A percentile compares a stretch with the other conserved stretches of the same genome.
Conservation (phyloP, 2,113 vertebrate genomes). For the Zingel zingel region DNA sequence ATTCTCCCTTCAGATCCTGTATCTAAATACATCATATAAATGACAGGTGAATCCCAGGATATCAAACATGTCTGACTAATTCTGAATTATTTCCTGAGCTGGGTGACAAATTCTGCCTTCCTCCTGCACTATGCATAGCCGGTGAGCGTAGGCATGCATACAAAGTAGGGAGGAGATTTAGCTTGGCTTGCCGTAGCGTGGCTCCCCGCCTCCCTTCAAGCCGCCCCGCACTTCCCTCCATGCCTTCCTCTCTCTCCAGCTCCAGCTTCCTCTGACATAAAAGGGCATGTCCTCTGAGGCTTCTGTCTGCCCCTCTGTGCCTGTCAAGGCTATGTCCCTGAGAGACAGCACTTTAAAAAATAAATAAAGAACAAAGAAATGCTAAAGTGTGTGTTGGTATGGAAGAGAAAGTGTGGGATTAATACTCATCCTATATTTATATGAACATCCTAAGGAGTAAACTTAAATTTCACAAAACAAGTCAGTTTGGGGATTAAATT, state of each 20-base stretch:
- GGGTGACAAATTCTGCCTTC: conserved; percentile 74
- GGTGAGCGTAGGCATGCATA: conserved; percentile 71
- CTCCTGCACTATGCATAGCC: conserved; percentile 68
- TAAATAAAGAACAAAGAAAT: conserved; percentile 13
- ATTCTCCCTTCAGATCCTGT: conserved; percentile 23
- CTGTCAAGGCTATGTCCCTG: conserved; percentile 41
- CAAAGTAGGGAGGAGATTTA: conserved; percentile 75
- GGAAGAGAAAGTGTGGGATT: conserved; percentile 16
- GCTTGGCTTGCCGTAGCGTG: conserved; percentile 62
- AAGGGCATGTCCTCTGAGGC: conserved; percentile 72
- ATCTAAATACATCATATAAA: conserved; percentile 51
- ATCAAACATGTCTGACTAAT: conserved; percentile 72
- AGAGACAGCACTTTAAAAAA: conserved; percentile 29
- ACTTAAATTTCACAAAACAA: conserved; percentile 33
- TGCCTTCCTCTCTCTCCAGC: conserved; percentile 26
- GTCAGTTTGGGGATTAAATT: conserved; percentile 12
- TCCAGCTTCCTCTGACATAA: conserved; percentile 61
- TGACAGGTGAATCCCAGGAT: conserved; percentile 65
- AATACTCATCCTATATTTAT: conserved; percentile 27
- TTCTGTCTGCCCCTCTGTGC: conserved; percentile 55
- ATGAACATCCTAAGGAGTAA: conserved; percentile 11
- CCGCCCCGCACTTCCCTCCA: conserved; percentile 24
- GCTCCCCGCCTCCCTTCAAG: conserved; percentile 52
- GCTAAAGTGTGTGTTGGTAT: conserved; percentile 3
- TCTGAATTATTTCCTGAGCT: conserved; percentile 71